Conservation (phyloP, 2,888 invertebrate species). For the Trichogramma dendrolimi region DNA sequence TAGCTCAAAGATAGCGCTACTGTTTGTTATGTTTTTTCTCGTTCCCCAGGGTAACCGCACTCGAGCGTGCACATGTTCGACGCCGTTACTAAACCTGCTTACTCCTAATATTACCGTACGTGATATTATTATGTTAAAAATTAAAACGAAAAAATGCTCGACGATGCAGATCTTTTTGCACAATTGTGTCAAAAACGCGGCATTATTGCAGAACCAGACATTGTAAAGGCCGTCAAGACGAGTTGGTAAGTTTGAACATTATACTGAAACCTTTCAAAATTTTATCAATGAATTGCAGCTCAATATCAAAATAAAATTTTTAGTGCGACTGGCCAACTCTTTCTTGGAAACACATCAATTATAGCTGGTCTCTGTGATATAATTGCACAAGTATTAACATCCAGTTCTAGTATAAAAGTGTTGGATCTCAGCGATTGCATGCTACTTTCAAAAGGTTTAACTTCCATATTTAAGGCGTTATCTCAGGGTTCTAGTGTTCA, state of each 20-base stretch:
- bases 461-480: constrained; percentile 44
- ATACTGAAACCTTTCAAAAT: background rate
- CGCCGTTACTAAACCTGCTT: background rate
- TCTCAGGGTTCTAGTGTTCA: constrained; percentile 45
- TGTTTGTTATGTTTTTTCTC: background rate
- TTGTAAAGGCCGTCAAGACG: constrained; percentile 39
- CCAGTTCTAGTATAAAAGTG: constrained; percentile 44
- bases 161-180: constrained; percentile 41
- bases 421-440: constrained; percentile 50
- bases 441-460: constrained; percentile 46
- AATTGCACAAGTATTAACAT: constrained; percentile 46
- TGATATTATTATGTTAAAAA: too few relatives aligned
- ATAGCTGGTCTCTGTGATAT: constrained; percentile 44
- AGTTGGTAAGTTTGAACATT: constrained; percentile 36
- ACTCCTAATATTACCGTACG: background rate
- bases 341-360: constrained; percentile 40
- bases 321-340: constrained; percentile 41
- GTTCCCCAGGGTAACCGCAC: background rate
- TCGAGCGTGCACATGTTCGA: background rate
- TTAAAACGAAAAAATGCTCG: constrained; percentile 21
- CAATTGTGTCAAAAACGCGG: constrained; percentile 41
- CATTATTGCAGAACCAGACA: constrained; percentile 37
- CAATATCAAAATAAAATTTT: constrained; percentile 19
- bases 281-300: background rate
- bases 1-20: constrained; percentile 12